Evolutionary conservation across 2,888 invertebrate genomes (phyloP), one percentile per base, ranked within the genome.

Genomic region (Syritta pipiens): DNA sequence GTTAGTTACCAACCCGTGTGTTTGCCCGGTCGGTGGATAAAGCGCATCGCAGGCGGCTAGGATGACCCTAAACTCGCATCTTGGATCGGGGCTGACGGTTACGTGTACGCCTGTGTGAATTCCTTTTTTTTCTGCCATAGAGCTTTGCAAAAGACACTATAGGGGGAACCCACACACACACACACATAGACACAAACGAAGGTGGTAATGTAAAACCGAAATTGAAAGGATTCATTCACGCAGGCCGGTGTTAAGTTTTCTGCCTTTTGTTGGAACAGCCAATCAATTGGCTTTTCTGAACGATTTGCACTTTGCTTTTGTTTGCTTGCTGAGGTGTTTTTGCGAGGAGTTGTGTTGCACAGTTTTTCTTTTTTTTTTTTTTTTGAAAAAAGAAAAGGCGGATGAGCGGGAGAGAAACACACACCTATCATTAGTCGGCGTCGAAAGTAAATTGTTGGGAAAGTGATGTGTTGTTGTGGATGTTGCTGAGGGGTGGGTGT

Each of bases 181-280:
- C 67, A 59, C 60, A 22, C 46, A 51, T 14, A 22, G 44, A 55
- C 3, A 44, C 22, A 32, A 49, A 53, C 30, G 24, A 59, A 49
- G 59, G 59, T 26, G 59, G 51, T 60, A 60, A 44, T 44, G 32
- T 44, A 10, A 60, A 26, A 59, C 57, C 44, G 26, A 65, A 77
- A 59, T 60, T 77, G 65, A 77, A 77, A 77, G 71, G 77, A 77
- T 72, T 77, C 77, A 67, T 55, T 67, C 72, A 72, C 71, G 71
- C 63, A 71, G 65, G 63, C 46, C 32, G 28, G 63, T 48, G 59
- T 65, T 77, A 60, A 49, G 46, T 22, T 65, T 63, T 59, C 19
- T 1, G 4, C 5, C 28, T 71, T 63, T 65, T 71, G 71, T 63
- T 71, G 44, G 37, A 60, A 53, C 71, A 63, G 24, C 59, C 72